Evolutionary conservation across 1,140 invertebrate genomes (phyloP).

Genomic region (Pseudomyrmex gracilis): DNA sequence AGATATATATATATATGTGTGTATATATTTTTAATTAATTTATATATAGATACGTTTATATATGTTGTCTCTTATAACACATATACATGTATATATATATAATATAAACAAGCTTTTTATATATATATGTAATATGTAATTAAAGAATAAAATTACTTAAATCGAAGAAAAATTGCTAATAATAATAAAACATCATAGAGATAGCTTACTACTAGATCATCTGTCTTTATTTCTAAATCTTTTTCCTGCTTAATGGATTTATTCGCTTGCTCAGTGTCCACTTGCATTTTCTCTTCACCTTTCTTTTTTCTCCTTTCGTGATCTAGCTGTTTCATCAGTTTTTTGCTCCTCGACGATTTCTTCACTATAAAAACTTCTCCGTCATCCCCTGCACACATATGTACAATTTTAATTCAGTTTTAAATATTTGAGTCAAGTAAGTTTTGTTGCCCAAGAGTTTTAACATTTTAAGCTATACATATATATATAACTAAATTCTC

Average conservation of each 20-base stretch:
- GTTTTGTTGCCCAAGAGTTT: background rate
- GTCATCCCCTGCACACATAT: slow-evolving; percentile 89
- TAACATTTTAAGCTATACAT: background rate
- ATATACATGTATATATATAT: background rate
- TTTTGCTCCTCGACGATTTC: slow-evolving; percentile 97
- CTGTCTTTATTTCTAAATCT: slow-evolving; percentile 87
- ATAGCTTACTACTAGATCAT: slow-evolving; percentile 87
- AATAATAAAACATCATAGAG: slow-evolving; percentile 84
- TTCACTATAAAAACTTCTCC: slow-evolving; percentile 97
- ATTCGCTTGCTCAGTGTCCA: slow-evolving; percentile 83
- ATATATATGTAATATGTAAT: slow-evolving; percentile 33
- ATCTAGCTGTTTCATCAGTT: slow-evolving; percentile 94
- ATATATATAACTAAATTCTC: slow-evolving; percentile 7
- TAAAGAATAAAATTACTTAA: slow-evolving; percentile 51
- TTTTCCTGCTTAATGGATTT: slow-evolving; percentile 85
- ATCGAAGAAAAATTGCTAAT: slow-evolving; percentile 74
- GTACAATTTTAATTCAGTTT: slow-evolving; percentile 71
- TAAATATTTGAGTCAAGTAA: slow-evolving; percentile 6
- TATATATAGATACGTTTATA: too few relatives aligned
- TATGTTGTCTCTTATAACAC: too few relatives aligned
- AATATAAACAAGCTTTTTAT: slow-evolving; percentile 12
- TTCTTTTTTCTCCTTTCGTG: slow-evolving; percentile 91
- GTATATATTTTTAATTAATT: too few relatives aligned
- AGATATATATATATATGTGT: background rate
- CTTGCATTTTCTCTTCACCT: slow-evolving; percentile 87